Base-by-base conservation (phyloP, 2,888 invertebrate species). In the Acrobasis suavella region DNA sequence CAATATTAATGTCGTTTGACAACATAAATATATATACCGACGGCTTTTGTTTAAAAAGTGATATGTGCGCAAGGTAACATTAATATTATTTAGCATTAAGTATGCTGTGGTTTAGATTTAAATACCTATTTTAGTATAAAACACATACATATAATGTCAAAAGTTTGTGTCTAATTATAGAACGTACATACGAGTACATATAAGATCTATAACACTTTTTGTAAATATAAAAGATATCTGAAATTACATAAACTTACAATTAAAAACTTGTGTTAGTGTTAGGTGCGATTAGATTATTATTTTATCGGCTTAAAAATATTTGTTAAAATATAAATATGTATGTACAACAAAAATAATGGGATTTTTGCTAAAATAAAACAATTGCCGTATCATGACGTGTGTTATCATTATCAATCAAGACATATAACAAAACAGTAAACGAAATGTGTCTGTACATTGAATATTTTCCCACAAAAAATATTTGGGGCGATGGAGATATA, bases 331-430 rank as follows among this genome's bases (percentile, higher is more conserved):
- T 46, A 46, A 46, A 46, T 46, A 42, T 10, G 42, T 42, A 42
- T 42, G 42, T 12, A 42, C 10, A 46, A 14, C 46, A 14, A 46
- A 46, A 46, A n/a, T n/a, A 46, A 46, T 46, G 46, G 46, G 46
- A 46, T 46, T 46, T 46, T 46, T 46, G 46, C 46, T 46, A 14
- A 42, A 64, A 67, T 60, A 60, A 37, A 54, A 38, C 54, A 37
- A 37, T 54, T 54, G 37, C 37, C 15, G 54, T 32, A 54, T 15
- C 15, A 54, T 50, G 15, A 50, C n/a, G n/a, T n/a, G 17, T 50
- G 10, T 15, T 50, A 50, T 37, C 15, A 37, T 12, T 54, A 14
- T 37, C 37, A 42, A n/a, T n/a, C n/a, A n/a, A n/a, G n/a, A n/a
- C n/a, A n/a, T n/a, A n/a, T n/a, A n/a, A n/a, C n/a, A n/a, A n/a